Base-by-base conservation (phyloP, 2,888 invertebrate genomes). In the Erebia ligea region DNA sequence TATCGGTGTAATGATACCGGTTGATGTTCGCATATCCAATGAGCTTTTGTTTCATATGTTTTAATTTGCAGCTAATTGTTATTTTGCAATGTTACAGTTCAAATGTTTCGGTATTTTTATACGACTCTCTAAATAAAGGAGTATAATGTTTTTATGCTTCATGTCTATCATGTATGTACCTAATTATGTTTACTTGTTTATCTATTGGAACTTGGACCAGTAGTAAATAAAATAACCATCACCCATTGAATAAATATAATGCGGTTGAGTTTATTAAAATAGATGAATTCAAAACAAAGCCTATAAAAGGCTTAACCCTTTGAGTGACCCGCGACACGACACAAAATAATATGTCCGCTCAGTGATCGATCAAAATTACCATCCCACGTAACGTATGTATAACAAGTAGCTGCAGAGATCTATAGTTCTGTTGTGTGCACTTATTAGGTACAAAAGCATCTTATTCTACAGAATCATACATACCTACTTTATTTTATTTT, bases 1-100 rank as follows among this genome's bases (percentile, higher is more conserved):
- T 89, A 89, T 89, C 90, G 82, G 82, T 83, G 86, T 88, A 90
- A 91, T 91, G 90, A 88, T 89, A 88, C 85, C 78, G 83, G 82
- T 85, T 87, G 86, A 86, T 86, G 84, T 87, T 84, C 81, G 80
- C 82, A 85, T 86, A 90, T 85, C 86, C 85, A 80, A 84, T 85
- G 79, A 80, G 83, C 77, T 81, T 81, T 79, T 82, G 81, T 81
- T 80, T 75, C 81, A 79, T 81, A 79, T 76, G 78, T 80, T 79
- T 81, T 78, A 81, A 81, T 78, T 81, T 80, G 79, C 71, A 78
- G 13, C 1, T 45, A 75, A 34, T 75, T 72, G 40, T 40, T 56
- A 54, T 56, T 58, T 21, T 65, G 56, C 56, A 25, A 45, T 15
- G 9, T 48, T 50, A 52, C 56, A 58, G 66, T 63, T 58, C 56